Conservation (phyloP, 2,888 invertebrate genomes). For the Amphipyra berbera region DNA sequence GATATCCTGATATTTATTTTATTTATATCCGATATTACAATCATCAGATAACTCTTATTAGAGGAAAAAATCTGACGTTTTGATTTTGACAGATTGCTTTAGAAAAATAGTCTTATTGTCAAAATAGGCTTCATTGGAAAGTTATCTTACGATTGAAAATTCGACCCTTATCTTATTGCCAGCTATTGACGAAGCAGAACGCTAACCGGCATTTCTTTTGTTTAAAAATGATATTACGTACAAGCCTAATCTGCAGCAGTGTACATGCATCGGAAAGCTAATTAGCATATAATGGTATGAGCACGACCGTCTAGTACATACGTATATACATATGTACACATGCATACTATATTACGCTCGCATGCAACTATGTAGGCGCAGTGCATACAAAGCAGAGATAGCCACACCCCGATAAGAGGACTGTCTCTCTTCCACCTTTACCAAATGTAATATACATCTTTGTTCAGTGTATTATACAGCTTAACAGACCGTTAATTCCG, state of each 20-base stretch:
- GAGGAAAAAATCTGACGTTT: too few species aligned
- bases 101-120: too few species aligned
- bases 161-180: too few species aligned
- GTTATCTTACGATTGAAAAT: too few species aligned
- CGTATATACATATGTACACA: constrained; percentile 42
- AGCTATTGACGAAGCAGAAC: not conserved
- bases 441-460: constrained; percentile 50
- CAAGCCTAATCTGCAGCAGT: constrained; percentile 66
- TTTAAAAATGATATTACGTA: constrained; percentile 56
- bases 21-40: not conserved
- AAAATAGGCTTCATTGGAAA: too few species aligned
- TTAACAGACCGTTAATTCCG: constrained; percentile 67
- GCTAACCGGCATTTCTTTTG: constrained; percentile 44
- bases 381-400: constrained; percentile 83
- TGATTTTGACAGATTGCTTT: too few species aligned
- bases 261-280: constrained; percentile 74
- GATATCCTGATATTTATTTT: constrained; percentile 10
- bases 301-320: constrained; percentile 67
- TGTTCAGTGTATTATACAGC: constrained; percentile 60
- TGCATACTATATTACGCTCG: constrained; percentile 61
- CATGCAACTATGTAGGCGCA: constrained; percentile 78
- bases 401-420: constrained; percentile 82
- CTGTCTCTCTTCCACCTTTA: constrained; percentile 75
- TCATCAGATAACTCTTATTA: too few species aligned
- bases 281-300: constrained; percentile 82